phyloP scores from a whole-genome alignment of 1,140 invertebrate species.

The Akabosia matsudoensis region DNA sequence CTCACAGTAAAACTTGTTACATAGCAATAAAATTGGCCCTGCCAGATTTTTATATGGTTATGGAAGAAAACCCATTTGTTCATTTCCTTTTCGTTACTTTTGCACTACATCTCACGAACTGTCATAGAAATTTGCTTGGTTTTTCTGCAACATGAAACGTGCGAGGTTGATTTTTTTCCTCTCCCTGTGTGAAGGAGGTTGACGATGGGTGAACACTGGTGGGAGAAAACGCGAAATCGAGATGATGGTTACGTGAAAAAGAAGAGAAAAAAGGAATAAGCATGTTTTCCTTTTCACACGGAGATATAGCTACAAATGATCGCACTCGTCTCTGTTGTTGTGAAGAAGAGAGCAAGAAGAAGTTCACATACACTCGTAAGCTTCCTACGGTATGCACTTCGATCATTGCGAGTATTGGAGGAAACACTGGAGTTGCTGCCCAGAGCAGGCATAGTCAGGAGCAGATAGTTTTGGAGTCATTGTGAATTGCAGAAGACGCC shows the following conservation, averaged over 20 bases:
- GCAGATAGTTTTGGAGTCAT: conserved; percentile 6
- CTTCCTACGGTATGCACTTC: not conserved
- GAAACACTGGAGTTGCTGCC: not conserved
- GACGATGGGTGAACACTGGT: conserved; percentile 7
- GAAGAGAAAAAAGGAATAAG: not conserved
- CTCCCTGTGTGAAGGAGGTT: not conserved
- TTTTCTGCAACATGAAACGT: too few relatives aligned
- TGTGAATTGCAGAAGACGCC: conserved; percentile 23
- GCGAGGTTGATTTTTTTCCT: too few relatives aligned
- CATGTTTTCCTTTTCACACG: not conserved
- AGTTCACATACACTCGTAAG: not conserved
- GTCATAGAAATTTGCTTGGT: too few relatives aligned
- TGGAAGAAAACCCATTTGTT: too few relatives aligned
- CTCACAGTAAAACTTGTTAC: too few relatives aligned
- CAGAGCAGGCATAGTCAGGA: conserved; percentile 2
- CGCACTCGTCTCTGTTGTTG: too few relatives aligned
- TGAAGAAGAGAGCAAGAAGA: too few relatives aligned
- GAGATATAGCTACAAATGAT: too few relatives aligned
- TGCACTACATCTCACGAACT: not conserved
- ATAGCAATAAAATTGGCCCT: too few relatives aligned
- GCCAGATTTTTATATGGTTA: too few relatives aligned
- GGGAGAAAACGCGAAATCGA: not conserved
- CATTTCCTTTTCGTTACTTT: not conserved
- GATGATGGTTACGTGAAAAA: not conserved
- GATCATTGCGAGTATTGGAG: not conserved